Percentiles rank a stretch among this genome's conserved stretches.
Evolutionary conservation across 1,140 invertebrate genomes (phyloP).

Genomic region (Leptinotarsa undecemlineata): DNA sequence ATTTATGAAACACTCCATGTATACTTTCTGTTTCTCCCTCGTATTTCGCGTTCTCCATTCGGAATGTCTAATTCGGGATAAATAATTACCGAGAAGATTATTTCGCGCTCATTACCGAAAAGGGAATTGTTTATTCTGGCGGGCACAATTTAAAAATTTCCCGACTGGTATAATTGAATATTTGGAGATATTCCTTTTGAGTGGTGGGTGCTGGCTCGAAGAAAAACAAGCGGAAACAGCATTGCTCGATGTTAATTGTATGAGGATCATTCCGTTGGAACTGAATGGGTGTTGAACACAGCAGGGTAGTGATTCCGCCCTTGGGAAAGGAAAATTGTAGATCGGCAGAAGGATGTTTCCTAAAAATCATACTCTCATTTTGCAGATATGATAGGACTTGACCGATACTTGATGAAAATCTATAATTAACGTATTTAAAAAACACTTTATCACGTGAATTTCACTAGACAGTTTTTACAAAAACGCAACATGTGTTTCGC

Average conservation of each 20-base stretch:
- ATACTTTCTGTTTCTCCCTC: background rate
- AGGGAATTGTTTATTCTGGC: background rate
- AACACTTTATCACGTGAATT: too few relatives aligned
- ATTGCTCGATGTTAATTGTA: background rate
- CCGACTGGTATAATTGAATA: background rate
- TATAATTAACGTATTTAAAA: too few relatives aligned
- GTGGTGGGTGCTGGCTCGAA: background rate
- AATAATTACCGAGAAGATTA: slow-evolving; percentile 8
- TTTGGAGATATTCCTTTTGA: slow-evolving; percentile 8
- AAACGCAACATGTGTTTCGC: too few relatives aligned
- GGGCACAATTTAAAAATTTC: slow-evolving; percentile 6
- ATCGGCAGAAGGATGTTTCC: too few relatives aligned
- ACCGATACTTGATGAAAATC: too few relatives aligned
- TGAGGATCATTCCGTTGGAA: background rate
- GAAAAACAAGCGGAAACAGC: background rate
- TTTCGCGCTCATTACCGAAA: background rate
- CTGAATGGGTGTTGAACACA: background rate
- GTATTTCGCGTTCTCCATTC: background rate
- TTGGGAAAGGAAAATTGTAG: background rate
- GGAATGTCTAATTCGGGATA: background rate
- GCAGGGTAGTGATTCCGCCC: background rate
- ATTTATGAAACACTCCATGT: background rate
- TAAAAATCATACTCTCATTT: too few relatives aligned
- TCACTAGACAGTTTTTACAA: too few relatives aligned
- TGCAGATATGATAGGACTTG: too few relatives aligned